Evolutionary conservation across 2,113 vertebrate species (phyloP).

Genomic region (Actenoides hombroni): DNA sequence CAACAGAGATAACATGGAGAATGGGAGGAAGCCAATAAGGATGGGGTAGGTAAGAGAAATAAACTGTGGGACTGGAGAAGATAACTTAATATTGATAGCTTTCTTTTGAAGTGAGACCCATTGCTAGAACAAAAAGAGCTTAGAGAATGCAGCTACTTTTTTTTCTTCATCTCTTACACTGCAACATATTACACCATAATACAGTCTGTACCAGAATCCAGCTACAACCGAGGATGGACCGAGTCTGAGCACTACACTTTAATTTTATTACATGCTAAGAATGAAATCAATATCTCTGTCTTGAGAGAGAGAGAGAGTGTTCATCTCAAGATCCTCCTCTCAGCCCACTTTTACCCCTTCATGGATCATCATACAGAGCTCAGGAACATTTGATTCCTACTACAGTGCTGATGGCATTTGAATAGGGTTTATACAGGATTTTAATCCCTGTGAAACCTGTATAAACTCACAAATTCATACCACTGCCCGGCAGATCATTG

Average conservation of each 20-base stretch:
- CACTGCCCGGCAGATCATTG: not conserved
- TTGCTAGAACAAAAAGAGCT: not conserved
- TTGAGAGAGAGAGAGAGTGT: not conserved
- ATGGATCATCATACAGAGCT: not conserved
- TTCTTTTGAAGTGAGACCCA: not conserved
- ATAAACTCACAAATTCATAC: not conserved
- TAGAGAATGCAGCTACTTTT: not conserved
- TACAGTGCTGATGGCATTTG: not conserved
- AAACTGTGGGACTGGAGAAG: not conserved
- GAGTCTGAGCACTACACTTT: not conserved
- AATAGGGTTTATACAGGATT: rapidly evolving
- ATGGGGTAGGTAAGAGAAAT: not conserved
- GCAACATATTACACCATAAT: not conserved
- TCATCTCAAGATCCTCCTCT: not conserved
- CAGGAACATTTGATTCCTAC: not conserved
- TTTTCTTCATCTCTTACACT: not conserved
- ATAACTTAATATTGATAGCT: not conserved
- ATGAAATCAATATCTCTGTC: not conserved
- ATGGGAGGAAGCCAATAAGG: not conserved
- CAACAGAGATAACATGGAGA: not conserved
- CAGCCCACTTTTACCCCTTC: not conserved
- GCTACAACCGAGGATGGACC: not conserved
- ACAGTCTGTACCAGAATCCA: not conserved
- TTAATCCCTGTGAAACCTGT: not conserved
- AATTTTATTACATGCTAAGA: not conserved